Percentiles rank a stretch among this genome's conserved stretches.
Evolutionary conservation across 1,140 invertebrate species (phyloP).

Genomic region (Melitaea cinxia): DNA sequence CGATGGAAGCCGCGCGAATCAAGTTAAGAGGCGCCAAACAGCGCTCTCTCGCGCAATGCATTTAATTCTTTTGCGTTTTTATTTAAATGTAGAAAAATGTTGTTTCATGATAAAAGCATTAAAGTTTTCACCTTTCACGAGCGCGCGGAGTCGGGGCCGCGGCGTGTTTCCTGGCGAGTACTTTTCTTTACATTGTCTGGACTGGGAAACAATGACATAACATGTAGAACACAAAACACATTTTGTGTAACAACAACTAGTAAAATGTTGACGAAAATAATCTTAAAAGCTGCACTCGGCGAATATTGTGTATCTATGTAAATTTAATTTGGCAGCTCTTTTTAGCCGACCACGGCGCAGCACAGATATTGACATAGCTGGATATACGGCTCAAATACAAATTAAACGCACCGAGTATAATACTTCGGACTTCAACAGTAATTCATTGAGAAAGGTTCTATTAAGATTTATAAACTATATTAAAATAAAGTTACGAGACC

Average conservation of each 20-base stretch:
- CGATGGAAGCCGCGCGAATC: slow-evolving; percentile 11
- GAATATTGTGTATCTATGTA: too few species aligned
- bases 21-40: slow-evolving; percentile 26
- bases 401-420: too few species aligned
- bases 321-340: too few species aligned
- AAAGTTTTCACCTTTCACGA: background rate
- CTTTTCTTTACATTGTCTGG: background rate
- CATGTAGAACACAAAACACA: background rate
- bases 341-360: too few species aligned
- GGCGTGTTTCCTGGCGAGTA: background rate
- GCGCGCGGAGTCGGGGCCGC: background rate
- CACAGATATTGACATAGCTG: too few species aligned
- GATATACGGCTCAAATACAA: too few species aligned
- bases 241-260: background rate
- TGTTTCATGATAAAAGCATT: slow-evolving; percentile 5
- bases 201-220: background rate
- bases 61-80: slow-evolving; percentile 17
- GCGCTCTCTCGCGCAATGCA: slow-evolving; percentile 13
- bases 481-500: too few species aligned
- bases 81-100: slow-evolving; percentile 15
- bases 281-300: too few species aligned
- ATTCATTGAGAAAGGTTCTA: too few species aligned
- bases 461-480: too few species aligned
- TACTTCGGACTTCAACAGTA: too few species aligned
- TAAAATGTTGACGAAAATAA: too few species aligned